Conservation (phyloP, 1,140 invertebrate species). For the Neelides sp. region DNA sequence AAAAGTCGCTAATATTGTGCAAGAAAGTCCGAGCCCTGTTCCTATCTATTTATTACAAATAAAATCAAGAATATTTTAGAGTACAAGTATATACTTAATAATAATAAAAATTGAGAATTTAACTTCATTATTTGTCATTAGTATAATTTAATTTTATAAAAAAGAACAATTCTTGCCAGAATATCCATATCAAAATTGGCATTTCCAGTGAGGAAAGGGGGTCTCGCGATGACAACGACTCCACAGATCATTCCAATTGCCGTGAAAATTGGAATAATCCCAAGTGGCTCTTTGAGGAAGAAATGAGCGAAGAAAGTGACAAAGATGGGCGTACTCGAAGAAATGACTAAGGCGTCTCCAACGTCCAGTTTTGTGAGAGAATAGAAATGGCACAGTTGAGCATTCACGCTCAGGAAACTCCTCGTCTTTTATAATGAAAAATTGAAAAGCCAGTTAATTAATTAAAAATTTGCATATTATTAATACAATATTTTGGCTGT, state of each 20-base stretch:
- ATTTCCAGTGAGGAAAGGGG: conserved; percentile 8
- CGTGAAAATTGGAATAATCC: conserved; percentile 11
- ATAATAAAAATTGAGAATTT: too few species aligned
- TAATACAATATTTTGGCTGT: neutral
- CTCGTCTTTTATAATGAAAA: conserved; percentile 5
- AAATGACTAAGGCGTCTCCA: conserved; percentile 21
- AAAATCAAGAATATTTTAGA: too few species aligned
- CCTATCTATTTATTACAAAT: conserved; percentile 9
- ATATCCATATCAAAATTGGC: neutral
- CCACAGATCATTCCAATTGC: conserved; percentile 3
- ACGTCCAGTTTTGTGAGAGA: conserved; percentile 12
- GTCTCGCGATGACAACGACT: conserved; percentile 9
- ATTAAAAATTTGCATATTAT: neutral
- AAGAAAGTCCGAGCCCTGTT: neutral
- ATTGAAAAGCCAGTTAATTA: conserved; percentile 1
- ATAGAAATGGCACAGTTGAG: conserved; percentile 11
- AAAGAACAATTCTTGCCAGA: neutral
- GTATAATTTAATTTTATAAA: neutral
- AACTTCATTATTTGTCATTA: neutral
- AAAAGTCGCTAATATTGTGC: conserved; percentile 2
- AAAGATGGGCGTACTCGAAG: conserved; percentile 17
- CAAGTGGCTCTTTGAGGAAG: conserved; percentile 13
- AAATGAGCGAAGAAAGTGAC: conserved; percentile 20
- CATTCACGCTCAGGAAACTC: neutral
- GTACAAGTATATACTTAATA: too few species aligned